Base-by-base conservation (phyloP, 2,797 vertebrate genomes). In the Tragopan temminckii region DNA sequence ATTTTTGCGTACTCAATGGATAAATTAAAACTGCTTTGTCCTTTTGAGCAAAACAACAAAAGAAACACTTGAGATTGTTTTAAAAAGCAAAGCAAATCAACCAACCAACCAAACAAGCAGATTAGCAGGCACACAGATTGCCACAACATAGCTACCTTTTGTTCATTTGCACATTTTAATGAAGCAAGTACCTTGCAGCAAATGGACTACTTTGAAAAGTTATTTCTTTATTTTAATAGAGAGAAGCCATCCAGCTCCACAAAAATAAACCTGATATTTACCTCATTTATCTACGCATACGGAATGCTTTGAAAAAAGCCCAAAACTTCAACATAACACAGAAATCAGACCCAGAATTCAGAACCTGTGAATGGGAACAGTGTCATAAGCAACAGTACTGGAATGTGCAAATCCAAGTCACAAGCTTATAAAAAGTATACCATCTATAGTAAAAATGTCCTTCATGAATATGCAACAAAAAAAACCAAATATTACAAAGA, bases 321-420 rank as follows among this genome's bases (percentile, higher is more conserved):
- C 68, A 78, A 21, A 86, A 77, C 31, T 83, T 61, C 48, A 43
- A 70, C 43, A 74, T 43, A 67, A 50, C 27, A 74, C 35, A 85
- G 85, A 90, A 89, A 94, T 92, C 38, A 62, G 72, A 80, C 25
- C 4, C 78, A 92, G 78, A 92, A 82, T 93, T 93, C 81, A 74
- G 36, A 94, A 45, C n/a, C 29, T 87, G 40, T 57, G 45, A 87
- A 25, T 43, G 27, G 80, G 40, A 96, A 72, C 24, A 90, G 43
- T 55, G 33, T 85, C 52, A 68, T 63, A 64, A 77, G 45, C 25
- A 57, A 85, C 31, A 93, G 75, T 66, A 4, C 25, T 72, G 83
- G 88, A 83, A 21, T 16, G 1, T 53, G 85, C 82, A 94, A 64
- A 3, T 3, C 15, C 61, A 85, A 15, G 17, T 40, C n/a, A 55